Evolutionary conservation across 2,888 invertebrate genomes (phyloP).

Genomic region (Pycnomerus fuliginosus): DNA sequence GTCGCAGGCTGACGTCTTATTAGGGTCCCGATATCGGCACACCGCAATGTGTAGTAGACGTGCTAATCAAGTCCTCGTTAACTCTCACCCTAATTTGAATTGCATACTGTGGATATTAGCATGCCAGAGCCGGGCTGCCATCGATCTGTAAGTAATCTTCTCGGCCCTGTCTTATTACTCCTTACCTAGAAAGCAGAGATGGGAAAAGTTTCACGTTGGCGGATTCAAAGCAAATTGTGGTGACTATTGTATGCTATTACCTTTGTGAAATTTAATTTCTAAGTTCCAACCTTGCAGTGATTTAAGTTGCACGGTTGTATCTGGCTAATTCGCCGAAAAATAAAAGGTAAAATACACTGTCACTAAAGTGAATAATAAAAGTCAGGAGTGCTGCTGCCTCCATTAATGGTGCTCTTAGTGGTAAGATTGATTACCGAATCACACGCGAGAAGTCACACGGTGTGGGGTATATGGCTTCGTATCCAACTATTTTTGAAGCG

Average conservation of each 20-base stretch:
- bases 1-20: slow-evolving; percentile 31
- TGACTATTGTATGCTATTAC: slow-evolving; percentile 31
- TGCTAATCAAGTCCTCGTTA: slow-evolving; percentile 50
- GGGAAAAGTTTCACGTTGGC: slow-evolving; percentile 32
- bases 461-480: no score
- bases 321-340: no score
- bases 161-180: slow-evolving; percentile 37
- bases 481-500: no score
- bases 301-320: slow-evolving; percentile 4
- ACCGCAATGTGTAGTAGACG: slow-evolving; percentile 46
- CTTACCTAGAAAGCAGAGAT: slow-evolving; percentile 25
- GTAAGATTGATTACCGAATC: slow-evolving; percentile 46
- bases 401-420: slow-evolving; percentile 42
- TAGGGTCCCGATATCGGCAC: slow-evolving; percentile 33
- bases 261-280: slow-evolving; percentile 30
- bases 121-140: slow-evolving; percentile 42
- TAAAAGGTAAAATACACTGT: no score
- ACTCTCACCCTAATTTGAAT: slow-evolving; percentile 48
- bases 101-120: slow-evolving; percentile 49
- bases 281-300: slow-evolving; percentile 18
- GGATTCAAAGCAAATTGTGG: slow-evolving; percentile 32
- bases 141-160: slow-evolving; percentile 47
- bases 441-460: slow-evolving; percentile 37
- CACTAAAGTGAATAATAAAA: slow-evolving; percentile 19
- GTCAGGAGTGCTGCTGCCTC: slow-evolving; percentile 43